These are phyloP conservation scores for Bhutanitis thaidina DNA, from an alignment of 2,888 invertebrate species.

Conservation along the genomic window DNA sequence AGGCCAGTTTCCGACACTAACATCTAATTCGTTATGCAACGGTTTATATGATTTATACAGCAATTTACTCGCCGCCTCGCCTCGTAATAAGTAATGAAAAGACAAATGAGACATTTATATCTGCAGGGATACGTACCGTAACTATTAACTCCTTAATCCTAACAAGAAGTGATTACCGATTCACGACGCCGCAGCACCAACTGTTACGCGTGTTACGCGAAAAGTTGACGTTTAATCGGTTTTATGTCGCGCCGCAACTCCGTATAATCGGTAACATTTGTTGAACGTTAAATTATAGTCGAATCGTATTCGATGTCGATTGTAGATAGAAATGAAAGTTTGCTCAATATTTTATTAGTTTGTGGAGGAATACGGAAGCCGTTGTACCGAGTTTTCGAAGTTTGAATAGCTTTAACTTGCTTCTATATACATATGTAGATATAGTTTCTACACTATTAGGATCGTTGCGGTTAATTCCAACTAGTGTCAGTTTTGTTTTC, in stretches of 20 bases:
- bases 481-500: too few relatives aligned
- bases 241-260: not conserved
- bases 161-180: slow-evolving; percentile 10
- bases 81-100: not conserved
- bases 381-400: not conserved
- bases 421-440: too few relatives aligned
- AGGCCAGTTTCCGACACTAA: too few relatives aligned
- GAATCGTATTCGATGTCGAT: not conserved
- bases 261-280: slow-evolving; percentile 6
- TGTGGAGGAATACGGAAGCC: not conserved
- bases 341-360: not conserved
- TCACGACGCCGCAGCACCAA: slow-evolving; percentile 5
- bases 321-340: not conserved
- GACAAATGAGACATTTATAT: slow-evolving; percentile 10
- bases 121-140: not conserved
- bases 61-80: too few relatives aligned
- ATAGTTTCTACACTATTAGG: too few relatives aligned
- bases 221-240: slow-evolving; percentile 17
- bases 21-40: too few relatives aligned
- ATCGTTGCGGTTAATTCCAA: too few relatives aligned
- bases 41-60: too few relatives aligned
- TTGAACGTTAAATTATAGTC: not conserved
- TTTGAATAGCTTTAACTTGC: not conserved
- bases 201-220: slow-evolving; percentile 2
- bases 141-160: not conserved